phyloP scores from a whole-genome alignment of 2,113 vertebrate species.

The Hassar affinis region DNA sequence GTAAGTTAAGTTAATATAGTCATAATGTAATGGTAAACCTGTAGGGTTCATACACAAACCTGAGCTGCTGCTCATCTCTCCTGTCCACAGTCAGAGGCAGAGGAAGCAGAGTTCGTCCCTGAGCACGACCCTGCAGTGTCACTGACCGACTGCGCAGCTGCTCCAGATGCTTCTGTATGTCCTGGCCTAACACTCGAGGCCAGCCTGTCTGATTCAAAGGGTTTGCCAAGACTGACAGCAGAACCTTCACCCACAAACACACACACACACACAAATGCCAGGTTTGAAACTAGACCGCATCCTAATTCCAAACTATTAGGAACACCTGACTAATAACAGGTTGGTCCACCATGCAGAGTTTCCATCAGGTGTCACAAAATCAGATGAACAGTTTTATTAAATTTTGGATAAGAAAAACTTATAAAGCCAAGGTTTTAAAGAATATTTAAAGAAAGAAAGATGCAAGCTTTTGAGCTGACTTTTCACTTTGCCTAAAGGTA shows the following conservation, averaged over 20 bases:
- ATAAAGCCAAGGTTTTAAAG: not conserved
- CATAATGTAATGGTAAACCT: no score
- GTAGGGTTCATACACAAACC: conserved; percentile 46
- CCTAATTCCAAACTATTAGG: not conserved
- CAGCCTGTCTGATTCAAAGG: conserved; percentile 68
- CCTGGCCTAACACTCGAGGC: conserved; percentile 65
- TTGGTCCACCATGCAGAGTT: no score
- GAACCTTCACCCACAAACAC: no score
- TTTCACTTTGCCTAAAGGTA: not conserved
- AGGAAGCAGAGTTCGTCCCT: conserved; percentile 65
- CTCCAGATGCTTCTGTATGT: conserved; percentile 66
- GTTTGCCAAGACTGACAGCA: conserved; percentile 51
- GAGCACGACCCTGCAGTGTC: conserved; percentile 62
- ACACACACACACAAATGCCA: not conserved
- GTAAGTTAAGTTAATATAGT: no score
- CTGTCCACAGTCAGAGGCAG: conserved; percentile 60
- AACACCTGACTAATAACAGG: not conserved
- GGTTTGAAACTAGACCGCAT: not conserved
- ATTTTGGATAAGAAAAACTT: not conserved
- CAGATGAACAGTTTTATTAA: not conserved
- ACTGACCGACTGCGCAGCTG: conserved; percentile 65
- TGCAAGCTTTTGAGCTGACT: not conserved
- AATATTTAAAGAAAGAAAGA: not conserved
- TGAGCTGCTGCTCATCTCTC: conserved; percentile 50
- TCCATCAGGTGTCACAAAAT: not conserved